phyloP scores from a whole-genome alignment of 2,113 vertebrate genomes.

The Macrotus californicus region DNA sequence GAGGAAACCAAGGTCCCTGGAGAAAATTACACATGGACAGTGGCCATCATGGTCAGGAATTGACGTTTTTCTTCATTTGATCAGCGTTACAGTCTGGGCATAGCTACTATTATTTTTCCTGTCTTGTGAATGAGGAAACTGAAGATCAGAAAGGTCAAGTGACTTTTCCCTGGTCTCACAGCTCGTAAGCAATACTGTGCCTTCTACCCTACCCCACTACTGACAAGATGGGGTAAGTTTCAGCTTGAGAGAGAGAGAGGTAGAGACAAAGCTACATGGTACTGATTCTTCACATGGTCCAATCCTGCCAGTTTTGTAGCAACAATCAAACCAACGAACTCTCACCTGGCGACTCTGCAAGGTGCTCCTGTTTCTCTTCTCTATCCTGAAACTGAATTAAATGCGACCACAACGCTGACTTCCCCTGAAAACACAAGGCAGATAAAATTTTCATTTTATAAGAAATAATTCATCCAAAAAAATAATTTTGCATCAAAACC shows the following conservation, averaged over 20 bases:
- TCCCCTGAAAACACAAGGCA: conserved; percentile 83
- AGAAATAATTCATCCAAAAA: neutral
- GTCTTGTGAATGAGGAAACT: neutral
- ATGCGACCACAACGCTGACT: conserved; percentile 98
- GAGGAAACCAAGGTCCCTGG: neutral
- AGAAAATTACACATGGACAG: neutral
- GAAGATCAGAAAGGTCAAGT: neutral
- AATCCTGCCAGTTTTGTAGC: neutral
- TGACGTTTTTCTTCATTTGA: neutral
- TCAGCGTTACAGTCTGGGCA: neutral
- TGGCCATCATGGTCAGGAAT: neutral
- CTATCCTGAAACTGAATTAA: conserved; percentile 93
- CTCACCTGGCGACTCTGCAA: conserved; percentile 88
- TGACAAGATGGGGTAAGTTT: neutral
- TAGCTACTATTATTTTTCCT: neutral
- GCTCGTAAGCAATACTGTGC: neutral
- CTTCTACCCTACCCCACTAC: neutral
- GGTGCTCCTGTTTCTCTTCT: conserved; percentile 87
- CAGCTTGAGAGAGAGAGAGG: neutral
- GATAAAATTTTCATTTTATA: neutral
- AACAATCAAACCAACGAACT: neutral
- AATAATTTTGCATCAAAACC: conserved; percentile 3
- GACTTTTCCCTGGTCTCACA: neutral
- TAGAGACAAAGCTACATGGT: neutral
- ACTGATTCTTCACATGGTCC: neutral